Base-by-base conservation (phyloP, 2,113 vertebrate species). In the Calyptommatus sinebrachiatus region DNA sequence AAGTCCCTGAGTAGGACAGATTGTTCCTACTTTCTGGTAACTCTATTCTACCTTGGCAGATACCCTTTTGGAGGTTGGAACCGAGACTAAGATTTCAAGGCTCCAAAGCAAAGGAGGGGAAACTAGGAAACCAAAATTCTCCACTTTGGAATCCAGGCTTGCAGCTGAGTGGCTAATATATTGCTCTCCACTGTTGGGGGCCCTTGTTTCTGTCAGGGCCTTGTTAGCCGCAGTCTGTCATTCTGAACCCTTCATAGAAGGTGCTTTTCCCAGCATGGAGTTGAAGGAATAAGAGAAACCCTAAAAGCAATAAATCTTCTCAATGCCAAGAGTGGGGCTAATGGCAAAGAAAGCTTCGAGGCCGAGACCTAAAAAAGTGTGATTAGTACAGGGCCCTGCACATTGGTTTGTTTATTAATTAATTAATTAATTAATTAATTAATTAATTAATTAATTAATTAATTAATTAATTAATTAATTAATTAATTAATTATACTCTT, bases 1-100 rank as follows among this genome's bases (percentile, higher is more conserved):
- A 46, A 28, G 69, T 12, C 5, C 14, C 29, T 21, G 57, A 63
- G 67, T n/a, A 29, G 81, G 69, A 50, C 76, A 76, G 76, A 35
- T 45, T 83, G 88, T 88, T 79, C 86, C 87, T 86, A 78, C 73
- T 72, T 69, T 73, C 76, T 85, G 21, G 79, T 77, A 75, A 28
- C 31, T 48, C 60, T 69, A 69, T 76, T 71, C 31, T 50, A 14
- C 2, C 12, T 71, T 75, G 71, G 73, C 62, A 71, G 28, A 22
- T 16, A 3, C 8, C 21, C 16, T 68, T 46, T 28, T 10, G 68
- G 28, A 21, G n/a, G 35, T 2, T 41, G 41, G 35, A 46, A 21
- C 12, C 4, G 77, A 71, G 68, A 73, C 28, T 81, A 69, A 74
- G 66, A 61, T 50, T 57, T 73, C 60, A 76, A 60, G 73, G 73